Base-by-base conservation (phyloP, 2,113 vertebrate species). In the Copsychus sechellarum region DNA sequence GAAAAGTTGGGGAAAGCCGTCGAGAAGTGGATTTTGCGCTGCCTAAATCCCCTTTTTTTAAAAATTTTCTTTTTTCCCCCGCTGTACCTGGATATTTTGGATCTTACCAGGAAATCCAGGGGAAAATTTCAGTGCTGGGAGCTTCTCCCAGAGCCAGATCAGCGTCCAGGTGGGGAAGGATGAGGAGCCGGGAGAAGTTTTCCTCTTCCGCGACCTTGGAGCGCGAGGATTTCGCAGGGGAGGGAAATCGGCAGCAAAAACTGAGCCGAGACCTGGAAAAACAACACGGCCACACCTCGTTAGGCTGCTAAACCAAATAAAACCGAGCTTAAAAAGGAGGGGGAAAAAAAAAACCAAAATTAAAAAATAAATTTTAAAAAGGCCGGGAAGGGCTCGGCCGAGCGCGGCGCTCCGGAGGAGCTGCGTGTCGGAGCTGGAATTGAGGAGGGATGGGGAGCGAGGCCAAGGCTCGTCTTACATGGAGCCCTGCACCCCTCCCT, bases 381-480 rank as follows among this genome's bases (percentile, higher is more conserved):
- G 66, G n/a, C 50, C 31, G 6, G 50, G 51, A 12, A 57, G 54
- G 60, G 53, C 78, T 16, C 1, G 69, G 67, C 66, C 19, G 3
- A 48, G 65, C 85, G 40, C 14, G 50, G 76, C 0, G 60, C 56
- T n/a, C 89, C 47, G 81, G 95, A 93, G 98, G 93, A 62, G 91
- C 89, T 97, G 96, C 98, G 95, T 97, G 96, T 97, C 98, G 98
- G 98, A 98, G 98, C 98, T 98, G 98, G 98, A 98, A 92, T 93
- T 97, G 98, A 97, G 98, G 97, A 99, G 98, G 99, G 99, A 96
- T 98, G 95, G 98, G 96, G 98, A 97, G 98, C 96, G 98, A 85
- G 82, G 98, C 96, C 98, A 98, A 95, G 98, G 98, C 98, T 99
- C 98, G 97, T 97, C 99, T 99, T 99, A 99, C 99, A 99, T 98